Evolutionary conservation across 2,888 invertebrate species (phyloP).

Genomic region (Diplazon laetatorius): DNA sequence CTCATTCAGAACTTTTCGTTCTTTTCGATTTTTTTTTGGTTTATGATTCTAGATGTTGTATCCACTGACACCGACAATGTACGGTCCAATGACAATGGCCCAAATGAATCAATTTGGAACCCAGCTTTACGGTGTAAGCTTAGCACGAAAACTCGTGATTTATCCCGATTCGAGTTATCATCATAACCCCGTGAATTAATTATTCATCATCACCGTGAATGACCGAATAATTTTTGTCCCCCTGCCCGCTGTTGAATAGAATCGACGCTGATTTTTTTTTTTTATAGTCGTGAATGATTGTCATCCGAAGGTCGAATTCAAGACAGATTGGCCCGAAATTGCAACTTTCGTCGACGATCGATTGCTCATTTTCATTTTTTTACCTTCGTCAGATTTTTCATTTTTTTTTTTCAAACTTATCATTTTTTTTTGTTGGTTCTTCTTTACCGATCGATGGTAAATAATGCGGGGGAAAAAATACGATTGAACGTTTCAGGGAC

Average conservation of each 20-base stretch:
- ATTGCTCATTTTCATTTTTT: too few relatives aligned
- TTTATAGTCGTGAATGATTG: neutral
- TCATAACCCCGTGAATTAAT: neutral
- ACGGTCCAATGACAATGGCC: constrained; percentile 74
- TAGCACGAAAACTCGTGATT: constrained; percentile 59
- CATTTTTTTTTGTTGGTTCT: too few relatives aligned
- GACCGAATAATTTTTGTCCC: constrained; percentile 50
- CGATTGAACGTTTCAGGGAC: too few relatives aligned
- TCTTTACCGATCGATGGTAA: constrained; percentile 63
- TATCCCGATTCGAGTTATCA: constrained; percentile 43
- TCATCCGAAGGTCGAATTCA: constrained; percentile 20
- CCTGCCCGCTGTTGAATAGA: constrained; percentile 16
- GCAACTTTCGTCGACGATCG: constrained; percentile 30
- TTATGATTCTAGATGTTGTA: constrained; percentile 74
- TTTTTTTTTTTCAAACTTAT: too few relatives aligned
- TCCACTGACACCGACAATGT: constrained; percentile 71
- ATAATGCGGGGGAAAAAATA: too few relatives aligned
- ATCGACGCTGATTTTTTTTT: constrained; percentile 8
- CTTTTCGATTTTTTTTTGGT: constrained; percentile 67
- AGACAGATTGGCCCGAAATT: constrained; percentile 19
- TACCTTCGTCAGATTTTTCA: too few relatives aligned
- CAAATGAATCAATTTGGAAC: constrained; percentile 76
- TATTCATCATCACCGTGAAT: constrained; percentile 28
- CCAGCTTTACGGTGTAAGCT: constrained; percentile 76
- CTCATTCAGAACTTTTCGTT: constrained; percentile 45